A percentile compares a stretch with the other conserved stretches of the same genome.
These are phyloP conservation scores for Myopa tessellatipennis DNA, from an alignment of 2,888 invertebrate species.

Conservation along the genomic window DNA sequence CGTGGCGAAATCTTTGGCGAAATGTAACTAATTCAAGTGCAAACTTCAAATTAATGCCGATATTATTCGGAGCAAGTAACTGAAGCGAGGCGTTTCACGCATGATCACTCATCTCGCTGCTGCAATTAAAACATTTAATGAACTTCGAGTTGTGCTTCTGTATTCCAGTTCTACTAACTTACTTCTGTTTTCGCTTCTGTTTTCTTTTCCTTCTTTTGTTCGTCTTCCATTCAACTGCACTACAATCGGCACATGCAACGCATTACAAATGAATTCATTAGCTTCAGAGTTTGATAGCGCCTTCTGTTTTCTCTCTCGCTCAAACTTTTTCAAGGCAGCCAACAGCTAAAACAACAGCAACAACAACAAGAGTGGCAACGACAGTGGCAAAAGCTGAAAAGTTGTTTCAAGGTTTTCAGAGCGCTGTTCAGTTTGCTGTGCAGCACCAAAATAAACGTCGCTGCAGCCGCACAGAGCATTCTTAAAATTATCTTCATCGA, in stretches of 20 bases:
- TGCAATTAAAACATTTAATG: slow-evolving; percentile 23
- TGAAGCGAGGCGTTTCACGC: background rate
- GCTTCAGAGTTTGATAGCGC: background rate
- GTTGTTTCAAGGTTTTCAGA: background rate
- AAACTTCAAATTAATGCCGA: too few relatives aligned
- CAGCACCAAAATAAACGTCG: background rate
- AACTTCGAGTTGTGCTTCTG: background rate
- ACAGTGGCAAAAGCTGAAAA: background rate
- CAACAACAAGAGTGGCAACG: background rate
- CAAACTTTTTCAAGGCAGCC: too few relatives aligned
- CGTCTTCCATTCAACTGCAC: background rate
- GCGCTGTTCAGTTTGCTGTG: background rate
- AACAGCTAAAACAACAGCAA: too few relatives aligned
- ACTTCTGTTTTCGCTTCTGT: background rate
- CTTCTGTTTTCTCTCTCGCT: background rate
- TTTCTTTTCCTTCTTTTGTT: background rate
- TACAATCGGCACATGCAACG: slow-evolving; percentile 20
- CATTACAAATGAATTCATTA: slow-evolving; percentile 27
- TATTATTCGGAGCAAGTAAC: too few relatives aligned
- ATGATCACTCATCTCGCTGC: background rate
- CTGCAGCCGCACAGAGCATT: background rate
- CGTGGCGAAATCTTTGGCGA: too few relatives aligned
- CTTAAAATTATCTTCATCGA: background rate
- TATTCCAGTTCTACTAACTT: background rate
- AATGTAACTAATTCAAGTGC: too few relatives aligned